Percentiles rank a stretch among this genome's conserved stretches.
phyloP scores from a whole-genome alignment of 2,888 invertebrate species.

The Candidula unifasciata region DNA sequence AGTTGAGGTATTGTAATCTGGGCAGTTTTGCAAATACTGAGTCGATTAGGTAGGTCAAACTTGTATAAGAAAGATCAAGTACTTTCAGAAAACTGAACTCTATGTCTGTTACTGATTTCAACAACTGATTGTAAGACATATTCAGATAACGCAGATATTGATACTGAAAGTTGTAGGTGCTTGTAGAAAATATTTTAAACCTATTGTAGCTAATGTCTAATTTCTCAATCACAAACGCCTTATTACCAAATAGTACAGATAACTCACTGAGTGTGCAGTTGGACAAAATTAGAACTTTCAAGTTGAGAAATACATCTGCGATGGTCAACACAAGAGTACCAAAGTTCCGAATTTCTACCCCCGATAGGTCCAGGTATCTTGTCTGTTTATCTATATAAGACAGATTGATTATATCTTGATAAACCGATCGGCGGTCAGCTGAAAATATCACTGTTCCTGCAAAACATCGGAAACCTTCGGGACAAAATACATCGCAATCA shows the following conservation, averaged over 20 bases:
- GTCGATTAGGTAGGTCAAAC: neutral
- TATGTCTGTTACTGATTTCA: neutral
- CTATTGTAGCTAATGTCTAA: neutral
- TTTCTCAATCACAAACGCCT: neutral
- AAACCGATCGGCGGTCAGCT: neutral
- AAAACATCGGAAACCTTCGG: constrained; percentile 19
- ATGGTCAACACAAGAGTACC: neutral
- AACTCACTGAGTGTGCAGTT: no score
- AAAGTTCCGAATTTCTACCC: neutral
- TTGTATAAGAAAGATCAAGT: neutral
- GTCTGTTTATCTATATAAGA: neutral
- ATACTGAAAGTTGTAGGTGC: neutral
- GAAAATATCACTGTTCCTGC: neutral
- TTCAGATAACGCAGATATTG: neutral
- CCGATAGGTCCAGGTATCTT: neutral
- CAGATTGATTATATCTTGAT: neutral
- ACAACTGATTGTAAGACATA: neutral
- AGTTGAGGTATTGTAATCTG: neutral
- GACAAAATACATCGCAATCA: neutral
- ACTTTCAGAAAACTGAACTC: neutral
- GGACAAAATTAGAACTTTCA: neutral
- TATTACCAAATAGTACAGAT: neutral
- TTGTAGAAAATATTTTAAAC: neutral
- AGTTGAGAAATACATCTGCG: neutral
- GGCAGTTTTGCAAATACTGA: neutral